These are phyloP conservation scores for Exephanes ischioxanthus DNA, from an alignment of 2,888 invertebrate species.

Conservation along the genomic window DNA sequence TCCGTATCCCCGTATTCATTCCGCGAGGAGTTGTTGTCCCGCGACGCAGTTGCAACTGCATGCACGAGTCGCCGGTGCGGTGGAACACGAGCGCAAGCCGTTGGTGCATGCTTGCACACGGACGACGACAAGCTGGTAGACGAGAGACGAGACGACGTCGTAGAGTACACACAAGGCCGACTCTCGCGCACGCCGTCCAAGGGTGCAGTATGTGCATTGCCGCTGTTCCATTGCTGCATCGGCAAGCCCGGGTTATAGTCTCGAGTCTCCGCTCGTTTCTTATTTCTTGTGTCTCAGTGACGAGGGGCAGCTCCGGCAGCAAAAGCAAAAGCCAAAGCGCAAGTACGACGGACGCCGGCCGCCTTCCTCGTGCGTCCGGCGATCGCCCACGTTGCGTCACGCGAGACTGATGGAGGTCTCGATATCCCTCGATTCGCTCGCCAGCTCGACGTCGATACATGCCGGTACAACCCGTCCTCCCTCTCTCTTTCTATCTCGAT, in stretches of 20 bases:
- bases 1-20: constrained; percentile 54
- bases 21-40: constrained; percentile 43
- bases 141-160: constrained; percentile 52
- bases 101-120: constrained; percentile 13
- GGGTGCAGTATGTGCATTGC: constrained; percentile 50
- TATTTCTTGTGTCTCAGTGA: constrained; percentile 27
- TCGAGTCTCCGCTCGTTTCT: constrained; percentile 24
- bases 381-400: constrained; percentile 73
- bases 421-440: constrained; percentile 64
- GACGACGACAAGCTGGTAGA: constrained; percentile 25
- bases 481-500: constrained; percentile 34
- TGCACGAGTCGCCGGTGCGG: constrained; percentile 13
- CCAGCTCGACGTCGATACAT: constrained; percentile 43
- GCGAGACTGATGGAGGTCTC: constrained; percentile 70
- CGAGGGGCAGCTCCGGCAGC: constrained; percentile 34
- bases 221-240: constrained; percentile 35
- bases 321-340: constrained; percentile 30
- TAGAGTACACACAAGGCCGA: constrained; percentile 38
- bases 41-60: constrained; percentile 14
- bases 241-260: constrained; percentile 20
- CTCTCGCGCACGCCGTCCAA: constrained; percentile 17
- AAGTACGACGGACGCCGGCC: constrained; percentile 41
- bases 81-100: constrained; percentile 2
- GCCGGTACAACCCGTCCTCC: constrained; percentile 37
- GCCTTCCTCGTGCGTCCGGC: constrained; percentile 63